These are phyloP conservation scores for Catocala fraxini DNA, from an alignment of 2,888 invertebrate genomes.

Conservation along the genomic window DNA sequence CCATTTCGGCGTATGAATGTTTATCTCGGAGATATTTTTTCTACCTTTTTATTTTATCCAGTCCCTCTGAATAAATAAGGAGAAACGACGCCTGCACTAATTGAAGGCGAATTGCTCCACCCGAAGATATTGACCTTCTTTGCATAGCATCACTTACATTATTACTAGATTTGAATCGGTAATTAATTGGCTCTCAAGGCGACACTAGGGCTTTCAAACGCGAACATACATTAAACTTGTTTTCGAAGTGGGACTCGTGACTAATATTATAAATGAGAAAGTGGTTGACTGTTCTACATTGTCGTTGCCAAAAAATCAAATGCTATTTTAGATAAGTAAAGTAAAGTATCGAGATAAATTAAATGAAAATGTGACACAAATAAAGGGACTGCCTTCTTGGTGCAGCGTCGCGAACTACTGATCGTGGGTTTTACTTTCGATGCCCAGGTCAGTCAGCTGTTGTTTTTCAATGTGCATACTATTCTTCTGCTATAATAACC, in stretches of 20 bases:
- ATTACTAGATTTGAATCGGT: conserved; percentile 63
- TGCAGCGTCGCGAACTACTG: too few species aligned
- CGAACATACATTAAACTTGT: conserved; percentile 28
- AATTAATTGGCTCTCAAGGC: conserved; percentile 50
- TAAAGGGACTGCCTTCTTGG: too few species aligned
- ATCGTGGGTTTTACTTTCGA: too few species aligned
- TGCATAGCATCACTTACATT: conserved; percentile 58
- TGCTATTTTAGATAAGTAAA: too few species aligned
- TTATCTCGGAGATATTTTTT: conserved; percentile 67
- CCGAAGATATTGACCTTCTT: conserved; percentile 54
- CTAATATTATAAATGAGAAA: too few species aligned
- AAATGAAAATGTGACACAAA: too few species aligned
- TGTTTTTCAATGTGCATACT: too few species aligned
- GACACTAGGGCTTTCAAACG: conserved; percentile 19
- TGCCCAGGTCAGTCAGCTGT: too few species aligned
- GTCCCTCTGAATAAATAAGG: conserved; percentile 75
- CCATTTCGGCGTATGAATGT: conserved; percentile 68
- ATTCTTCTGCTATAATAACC: too few species aligned
- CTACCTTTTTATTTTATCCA: conserved; percentile 68
- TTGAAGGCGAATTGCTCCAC: conserved; percentile 69
- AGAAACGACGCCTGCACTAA: conserved; percentile 68
- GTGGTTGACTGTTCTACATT: too few species aligned
- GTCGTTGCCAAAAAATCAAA: too few species aligned
- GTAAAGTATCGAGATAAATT: too few species aligned
- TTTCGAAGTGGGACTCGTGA: conserved; percentile 31